Conservation (phyloP, 2,888 invertebrate species). For the Lypha dubia region DNA sequence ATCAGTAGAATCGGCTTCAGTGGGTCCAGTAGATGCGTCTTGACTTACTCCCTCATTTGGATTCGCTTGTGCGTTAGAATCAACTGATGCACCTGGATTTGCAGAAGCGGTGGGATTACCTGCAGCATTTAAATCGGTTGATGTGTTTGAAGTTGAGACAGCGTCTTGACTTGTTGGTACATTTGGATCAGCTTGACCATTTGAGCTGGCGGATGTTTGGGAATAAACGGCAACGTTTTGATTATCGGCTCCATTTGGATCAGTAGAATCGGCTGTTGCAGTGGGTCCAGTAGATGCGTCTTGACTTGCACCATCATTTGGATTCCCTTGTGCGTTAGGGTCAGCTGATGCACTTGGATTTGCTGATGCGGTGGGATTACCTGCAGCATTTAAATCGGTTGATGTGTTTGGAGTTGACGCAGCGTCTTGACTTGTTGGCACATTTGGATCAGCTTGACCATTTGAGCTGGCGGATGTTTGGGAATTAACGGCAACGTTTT, state of each 20-base stretch:
- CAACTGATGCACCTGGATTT: too few relatives aligned
- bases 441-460: conserved; percentile 9
- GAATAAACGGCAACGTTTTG: neutral
- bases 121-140: too few relatives aligned
- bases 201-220: neutral
- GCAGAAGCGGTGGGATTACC: too few relatives aligned
- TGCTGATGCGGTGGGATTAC: conserved; percentile 37
- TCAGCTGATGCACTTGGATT: neutral
- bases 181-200: neutral
- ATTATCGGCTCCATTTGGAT: neutral
- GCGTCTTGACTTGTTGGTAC: neutral
- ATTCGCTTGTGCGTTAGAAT: too few relatives aligned
- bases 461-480: neutral
- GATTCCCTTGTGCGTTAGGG: neutral
- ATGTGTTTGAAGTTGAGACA: neutral
- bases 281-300: too few relatives aligned
- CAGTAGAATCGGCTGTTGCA: too few relatives aligned
- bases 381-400: neutral
- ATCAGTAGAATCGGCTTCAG: conserved; percentile 14
- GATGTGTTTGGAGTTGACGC: conserved; percentile 47
- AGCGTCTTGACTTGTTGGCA: neutral
- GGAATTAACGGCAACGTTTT: conserved; percentile 36
- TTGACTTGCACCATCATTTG: conserved; percentile 24
- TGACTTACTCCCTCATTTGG: too few relatives aligned
- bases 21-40: conserved; percentile 41